A percentile compares a stretch with the other conserved stretches of the same genome.
Conservation (phyloP, 2,113 vertebrate genomes). For the Fregata magnificens region DNA sequence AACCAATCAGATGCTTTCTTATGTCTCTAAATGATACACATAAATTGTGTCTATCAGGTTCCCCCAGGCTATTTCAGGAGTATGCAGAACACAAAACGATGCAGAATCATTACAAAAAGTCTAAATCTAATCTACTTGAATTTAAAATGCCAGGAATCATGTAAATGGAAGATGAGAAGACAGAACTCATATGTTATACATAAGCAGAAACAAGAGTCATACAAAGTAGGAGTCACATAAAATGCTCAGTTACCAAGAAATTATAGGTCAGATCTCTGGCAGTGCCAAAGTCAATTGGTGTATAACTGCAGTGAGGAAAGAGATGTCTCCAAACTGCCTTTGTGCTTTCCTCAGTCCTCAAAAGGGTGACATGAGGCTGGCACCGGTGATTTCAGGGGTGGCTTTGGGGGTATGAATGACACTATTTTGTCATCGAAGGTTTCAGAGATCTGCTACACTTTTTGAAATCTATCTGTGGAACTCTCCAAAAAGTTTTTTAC, state of each 20-base stretch:
- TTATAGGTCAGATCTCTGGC: background rate
- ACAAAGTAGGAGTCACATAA: background rate
- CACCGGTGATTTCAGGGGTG: background rate
- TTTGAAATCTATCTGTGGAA: background rate
- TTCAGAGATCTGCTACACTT: background rate
- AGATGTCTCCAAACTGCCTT: background rate
- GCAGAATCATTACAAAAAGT: conserved; percentile 36
- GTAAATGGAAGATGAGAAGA: background rate
- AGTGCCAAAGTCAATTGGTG: background rate
- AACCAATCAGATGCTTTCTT: conserved; percentile 20
- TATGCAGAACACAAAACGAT: background rate
- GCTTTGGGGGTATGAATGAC: background rate
- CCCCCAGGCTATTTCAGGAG: conserved; percentile 2
- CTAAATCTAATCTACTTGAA: conserved; percentile 43
- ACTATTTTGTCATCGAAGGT: background rate
- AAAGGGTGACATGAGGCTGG: background rate
- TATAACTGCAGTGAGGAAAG: background rate
- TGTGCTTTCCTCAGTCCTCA: background rate
- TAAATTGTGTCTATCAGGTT: conserved; percentile 8
- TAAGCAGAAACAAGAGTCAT: background rate
- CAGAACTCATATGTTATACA: background rate
- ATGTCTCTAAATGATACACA: conserved; percentile 1
- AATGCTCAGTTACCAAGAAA: background rate
- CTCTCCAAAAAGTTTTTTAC: background rate
- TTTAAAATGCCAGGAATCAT: conserved; percentile 27